phyloP scores from a whole-genome alignment of 1,140 invertebrate species.

The Micrasema minimum region DNA sequence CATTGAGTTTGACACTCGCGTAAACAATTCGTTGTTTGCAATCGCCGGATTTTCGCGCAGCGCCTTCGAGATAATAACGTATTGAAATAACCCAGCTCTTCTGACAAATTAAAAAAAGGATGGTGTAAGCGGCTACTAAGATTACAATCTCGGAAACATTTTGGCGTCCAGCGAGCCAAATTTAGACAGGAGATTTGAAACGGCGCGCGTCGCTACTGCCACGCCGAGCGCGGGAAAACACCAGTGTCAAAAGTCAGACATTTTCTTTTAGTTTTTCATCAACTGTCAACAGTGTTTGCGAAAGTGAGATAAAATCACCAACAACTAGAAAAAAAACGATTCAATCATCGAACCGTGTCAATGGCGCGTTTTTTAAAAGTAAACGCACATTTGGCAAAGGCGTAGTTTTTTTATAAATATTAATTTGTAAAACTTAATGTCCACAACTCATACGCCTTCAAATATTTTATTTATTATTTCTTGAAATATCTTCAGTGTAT shows the following conservation, averaged over 20 bases:
- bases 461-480: too few relatives aligned
- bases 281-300: constrained; percentile 30
- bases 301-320: constrained; percentile 15
- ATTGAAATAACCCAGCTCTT: constrained; percentile 38
- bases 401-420: too few relatives aligned
- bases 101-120: constrained; percentile 53
- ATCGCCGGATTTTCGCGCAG: constrained; percentile 28
- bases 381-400: too few relatives aligned
- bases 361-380: too few relatives aligned
- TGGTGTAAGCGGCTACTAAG: constrained; percentile 52
- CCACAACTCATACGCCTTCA: too few relatives aligned
- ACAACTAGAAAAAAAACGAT: neutral
- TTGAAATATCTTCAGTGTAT: too few relatives aligned
- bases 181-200: constrained; percentile 45
- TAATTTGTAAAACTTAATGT: too few relatives aligned
- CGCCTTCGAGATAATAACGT: constrained; percentile 9
- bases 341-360: too few relatives aligned
- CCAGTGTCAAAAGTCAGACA: neutral
- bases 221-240: constrained; percentile 18
- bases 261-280: constrained; percentile 5
- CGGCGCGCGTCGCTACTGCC: constrained; percentile 21
- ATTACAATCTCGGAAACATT: constrained; percentile 54
- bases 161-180: constrained; percentile 52
- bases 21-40: constrained; percentile 20
- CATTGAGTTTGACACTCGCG: constrained; percentile 26